phyloP scores from a whole-genome alignment of 2,797 vertebrate species.

The Erpetoichthys calabaricus region DNA sequence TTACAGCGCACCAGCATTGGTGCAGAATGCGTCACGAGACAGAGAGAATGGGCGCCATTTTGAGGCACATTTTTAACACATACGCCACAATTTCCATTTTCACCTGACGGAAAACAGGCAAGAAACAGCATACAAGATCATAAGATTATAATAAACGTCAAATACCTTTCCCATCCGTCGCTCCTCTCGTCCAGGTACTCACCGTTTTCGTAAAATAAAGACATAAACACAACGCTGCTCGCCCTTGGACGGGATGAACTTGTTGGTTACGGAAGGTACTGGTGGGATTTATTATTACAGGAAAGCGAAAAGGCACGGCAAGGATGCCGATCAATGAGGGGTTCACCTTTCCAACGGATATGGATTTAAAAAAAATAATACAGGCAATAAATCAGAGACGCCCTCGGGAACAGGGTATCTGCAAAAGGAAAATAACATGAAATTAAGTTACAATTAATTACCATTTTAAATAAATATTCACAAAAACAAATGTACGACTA shows the following conservation, averaged over 20 bases:
- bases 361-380: constrained; percentile 11
- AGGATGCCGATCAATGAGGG: constrained; percentile 6
- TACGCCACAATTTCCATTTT: neutral
- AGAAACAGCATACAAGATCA: neutral
- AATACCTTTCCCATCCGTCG: constrained; percentile 25
- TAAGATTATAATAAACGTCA: neutral
- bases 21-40: constrained; percentile 62
- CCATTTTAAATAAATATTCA: neutral
- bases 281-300: fast-evolving
- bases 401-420: constrained; percentile 29
- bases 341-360: constrained; percentile 15
- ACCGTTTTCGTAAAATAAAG: constrained; percentile 99
- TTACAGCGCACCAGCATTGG: constrained; percentile 25
- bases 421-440: neutral
- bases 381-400: constrained; percentile 21
- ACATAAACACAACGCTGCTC: constrained; percentile 98
- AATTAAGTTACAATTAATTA: neutral
- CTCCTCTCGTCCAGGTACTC: constrained; percentile 40
- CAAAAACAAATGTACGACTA: neutral
- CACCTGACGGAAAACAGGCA: neutral
- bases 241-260: constrained; percentile 86
- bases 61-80: constrained; percentile 27
- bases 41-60: constrained; percentile 58
- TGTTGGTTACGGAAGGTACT: neutral
- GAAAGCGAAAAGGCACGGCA: fast-evolving